Base-by-base conservation (phyloP, 2,888 invertebrate species). In the Heliconius ismenius region DNA sequence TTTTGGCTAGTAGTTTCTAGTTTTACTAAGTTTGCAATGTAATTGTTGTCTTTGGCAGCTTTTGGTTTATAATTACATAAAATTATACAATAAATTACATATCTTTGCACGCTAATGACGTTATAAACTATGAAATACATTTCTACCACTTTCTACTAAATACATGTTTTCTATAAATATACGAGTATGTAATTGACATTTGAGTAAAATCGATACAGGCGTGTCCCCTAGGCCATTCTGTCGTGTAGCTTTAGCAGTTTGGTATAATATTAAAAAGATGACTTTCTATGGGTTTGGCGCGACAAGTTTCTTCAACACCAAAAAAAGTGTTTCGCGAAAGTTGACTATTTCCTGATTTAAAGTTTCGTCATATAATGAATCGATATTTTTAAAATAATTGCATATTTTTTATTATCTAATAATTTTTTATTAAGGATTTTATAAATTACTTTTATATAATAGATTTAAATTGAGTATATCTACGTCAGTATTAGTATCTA, bases 321-420 rank as follows among this genome's bases (percentile, higher is more conserved):
- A 77, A 79, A 54, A 70, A 75, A 73, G 28, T 60, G 67, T 73
- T 72, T 62, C 49, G 79, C 73, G 75, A 79, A 79, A 79, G 79
- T 78, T 76, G 76, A 70, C 18, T 49, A 21, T 77, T 68, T 67
- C 69, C 54, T 74, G 60, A 67, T 75, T 65, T 73, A 77, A 68
- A 63, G 49, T 73, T 77, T 74, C 72, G 64, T 78, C 74, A 74
- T 74, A 74, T 76, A n/a, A 67, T 39, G 26, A 68, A 54, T 69
- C 28, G 28, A 54, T 69, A 69, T 69, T 32, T 54, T n/a, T 18
- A 21, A 69, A 54, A 21, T 54, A 32, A 69, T 28, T n/a, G 21
- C 28, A n/a, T n/a, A 69, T 54, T n/a, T n/a, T n/a, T 49, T 43
- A 18, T 69, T 67, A 67, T 67, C 36, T 67, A 67, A 39, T 39